Evolutionary conservation across 2,113 vertebrate species (phyloP).

Genomic region (Clupea harengus): DNA sequence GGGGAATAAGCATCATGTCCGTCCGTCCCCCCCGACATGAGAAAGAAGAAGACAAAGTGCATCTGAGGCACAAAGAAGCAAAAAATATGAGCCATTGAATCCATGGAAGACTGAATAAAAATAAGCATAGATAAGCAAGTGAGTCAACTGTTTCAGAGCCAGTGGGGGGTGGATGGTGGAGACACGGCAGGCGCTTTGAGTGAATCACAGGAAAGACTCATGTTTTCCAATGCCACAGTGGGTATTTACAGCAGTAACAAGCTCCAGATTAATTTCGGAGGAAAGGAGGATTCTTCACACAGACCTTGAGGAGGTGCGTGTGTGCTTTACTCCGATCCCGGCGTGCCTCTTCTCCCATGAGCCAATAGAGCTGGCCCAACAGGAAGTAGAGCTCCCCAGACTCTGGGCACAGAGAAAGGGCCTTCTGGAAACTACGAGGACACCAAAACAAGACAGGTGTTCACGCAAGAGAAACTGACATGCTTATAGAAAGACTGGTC

Average conservation of each 20-base stretch:
- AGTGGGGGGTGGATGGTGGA: neutral
- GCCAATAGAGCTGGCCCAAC: constrained; percentile 87
- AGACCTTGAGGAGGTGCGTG: constrained; percentile 89
- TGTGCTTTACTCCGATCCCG: constrained; percentile 86
- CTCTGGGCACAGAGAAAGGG: constrained; percentile 73
- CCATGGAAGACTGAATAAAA: neutral
- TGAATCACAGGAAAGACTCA: neutral
- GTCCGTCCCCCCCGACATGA: neutral
- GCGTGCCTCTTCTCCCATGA: constrained; percentile 85
- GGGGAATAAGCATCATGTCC: neutral
- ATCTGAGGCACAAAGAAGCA: too few relatives aligned
- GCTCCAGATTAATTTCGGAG: neutral
- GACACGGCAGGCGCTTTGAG: neutral
- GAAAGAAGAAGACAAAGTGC: neutral
- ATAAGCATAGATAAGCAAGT: neutral
- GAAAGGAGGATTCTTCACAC: neutral
- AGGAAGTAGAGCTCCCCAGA: constrained; percentile 81
- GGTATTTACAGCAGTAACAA: neutral
- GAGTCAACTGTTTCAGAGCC: neutral
- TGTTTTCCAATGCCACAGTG: neutral
- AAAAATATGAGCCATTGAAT: neutral
- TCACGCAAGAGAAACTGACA: neutral
- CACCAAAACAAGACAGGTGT: neutral
- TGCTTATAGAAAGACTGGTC: neutral
- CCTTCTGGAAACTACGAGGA: constrained; percentile 78